Evolutionary conservation across 1,140 invertebrate species (phyloP).

Genomic region (Platyscapa corneri): DNA sequence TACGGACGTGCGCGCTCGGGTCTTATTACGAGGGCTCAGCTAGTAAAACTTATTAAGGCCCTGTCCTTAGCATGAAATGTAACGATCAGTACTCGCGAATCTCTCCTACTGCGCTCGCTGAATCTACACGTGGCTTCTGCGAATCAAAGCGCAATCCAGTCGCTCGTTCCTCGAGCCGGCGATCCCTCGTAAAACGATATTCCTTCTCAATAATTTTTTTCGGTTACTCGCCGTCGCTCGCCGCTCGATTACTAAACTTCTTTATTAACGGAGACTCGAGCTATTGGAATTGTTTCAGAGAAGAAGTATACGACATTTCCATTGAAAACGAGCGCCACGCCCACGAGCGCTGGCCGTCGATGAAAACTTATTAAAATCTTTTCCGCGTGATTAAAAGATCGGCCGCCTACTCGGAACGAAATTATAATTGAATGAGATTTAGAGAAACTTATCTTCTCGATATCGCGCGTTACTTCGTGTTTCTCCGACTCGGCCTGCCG

Average conservation of each 20-base stretch:
- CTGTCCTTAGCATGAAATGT: slow-evolving; percentile 5
- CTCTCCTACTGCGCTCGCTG: background rate
- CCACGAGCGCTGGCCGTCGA: background rate
- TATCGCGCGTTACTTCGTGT: no score
- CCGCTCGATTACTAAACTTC: background rate
- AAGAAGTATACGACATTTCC: background rate
- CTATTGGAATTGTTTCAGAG: background rate
- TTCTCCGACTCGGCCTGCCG: no score
- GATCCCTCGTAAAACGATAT: background rate
- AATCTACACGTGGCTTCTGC: slow-evolving; percentile 9
- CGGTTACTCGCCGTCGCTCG: background rate
- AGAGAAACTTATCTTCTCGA: background rate
- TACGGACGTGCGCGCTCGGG: background rate
- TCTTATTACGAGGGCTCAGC: slow-evolving; percentile 33
- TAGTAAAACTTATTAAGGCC: slow-evolving; percentile 33
- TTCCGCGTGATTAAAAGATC: background rate
- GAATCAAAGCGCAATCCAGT: background rate
- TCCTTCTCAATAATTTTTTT: background rate
- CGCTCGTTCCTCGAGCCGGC: background rate
- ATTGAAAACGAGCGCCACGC: background rate
- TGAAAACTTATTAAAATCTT: slow-evolving; percentile 19
- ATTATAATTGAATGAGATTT: background rate
- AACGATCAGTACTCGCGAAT: slow-evolving; percentile 1
- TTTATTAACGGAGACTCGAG: background rate
- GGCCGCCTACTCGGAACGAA: background rate